Percentiles rank a stretch among this genome's conserved stretches.
phyloP scores from a whole-genome alignment of 2,797 vertebrate genomes.

The Apogon hyalosoma region DNA sequence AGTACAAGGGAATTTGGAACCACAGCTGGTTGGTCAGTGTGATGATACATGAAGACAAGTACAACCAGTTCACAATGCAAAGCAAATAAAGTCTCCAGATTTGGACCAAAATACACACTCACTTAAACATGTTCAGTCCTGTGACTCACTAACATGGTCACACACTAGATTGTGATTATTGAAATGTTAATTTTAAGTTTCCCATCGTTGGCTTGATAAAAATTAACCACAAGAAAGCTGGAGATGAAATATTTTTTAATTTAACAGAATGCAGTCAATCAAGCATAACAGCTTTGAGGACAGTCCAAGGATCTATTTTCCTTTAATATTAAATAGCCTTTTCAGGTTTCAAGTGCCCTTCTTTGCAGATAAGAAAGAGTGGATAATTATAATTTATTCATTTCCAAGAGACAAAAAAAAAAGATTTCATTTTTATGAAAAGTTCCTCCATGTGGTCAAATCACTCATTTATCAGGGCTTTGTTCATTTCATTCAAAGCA shows the following conservation, averaged over 20 bases:
- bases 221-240: too few species aligned
- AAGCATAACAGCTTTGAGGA: too few species aligned
- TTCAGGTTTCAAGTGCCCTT: not conserved
- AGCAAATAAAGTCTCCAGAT: slow-evolving; percentile 27
- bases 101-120: slow-evolving; percentile 3
- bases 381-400: not conserved
- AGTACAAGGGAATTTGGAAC: slow-evolving; percentile 39
- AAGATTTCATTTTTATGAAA: not conserved
- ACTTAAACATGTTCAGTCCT: not conserved
- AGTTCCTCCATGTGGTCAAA: not conserved
- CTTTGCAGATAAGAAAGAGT: not conserved
- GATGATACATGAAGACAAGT: slow-evolving; percentile 21
- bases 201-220: not conserved
- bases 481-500: not conserved
- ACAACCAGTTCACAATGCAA: slow-evolving; percentile 25
- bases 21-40: not conserved
- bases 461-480: not conserved
- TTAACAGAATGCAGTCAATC: too few species aligned
- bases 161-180: not conserved
- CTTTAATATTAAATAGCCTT: not conserved
- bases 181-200: not conserved
- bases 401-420: not conserved
- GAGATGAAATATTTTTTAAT: too few species aligned
- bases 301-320: too few species aligned
- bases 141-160: not conserved